phyloP scores from a whole-genome alignment of 2,888 invertebrate species.

The Acanthoscelides obtectus region DNA sequence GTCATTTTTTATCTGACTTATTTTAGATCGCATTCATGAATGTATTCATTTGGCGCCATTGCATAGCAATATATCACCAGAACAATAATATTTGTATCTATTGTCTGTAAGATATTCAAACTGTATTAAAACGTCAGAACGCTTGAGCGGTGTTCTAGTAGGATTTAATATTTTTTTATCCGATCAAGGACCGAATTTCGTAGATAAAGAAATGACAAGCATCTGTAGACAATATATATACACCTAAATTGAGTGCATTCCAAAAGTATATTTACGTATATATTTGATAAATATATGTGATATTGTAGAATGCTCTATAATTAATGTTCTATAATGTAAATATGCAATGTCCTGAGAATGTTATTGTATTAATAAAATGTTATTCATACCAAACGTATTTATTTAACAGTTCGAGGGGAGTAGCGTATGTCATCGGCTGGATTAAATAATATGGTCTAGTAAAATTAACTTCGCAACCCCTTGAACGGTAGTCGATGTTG shows the following conservation, averaged over 20 bases:
- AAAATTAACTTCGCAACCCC: no score
- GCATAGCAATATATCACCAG: slow-evolving; percentile 34
- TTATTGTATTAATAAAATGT: slow-evolving; percentile 24
- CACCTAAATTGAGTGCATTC: slow-evolving; percentile 40
- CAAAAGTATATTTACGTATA: slow-evolving; percentile 40
- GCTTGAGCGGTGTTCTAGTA: slow-evolving; percentile 25
- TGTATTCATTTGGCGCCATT: slow-evolving; percentile 20
- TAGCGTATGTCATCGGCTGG: no score
- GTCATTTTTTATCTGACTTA: not conserved
- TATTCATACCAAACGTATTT: not conserved
- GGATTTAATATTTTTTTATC: slow-evolving; percentile 1
- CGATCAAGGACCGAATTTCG: slow-evolving; percentile 24
- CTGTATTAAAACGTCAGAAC: slow-evolving; percentile 18
- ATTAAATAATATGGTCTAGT: no score
- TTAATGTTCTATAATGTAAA: slow-evolving; percentile 30
- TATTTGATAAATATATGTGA: slow-evolving; percentile 46
- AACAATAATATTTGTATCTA: slow-evolving; percentile 27
- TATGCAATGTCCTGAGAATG: slow-evolving; percentile 31
- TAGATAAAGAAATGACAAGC: slow-evolving; percentile 32
- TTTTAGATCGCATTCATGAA: slow-evolving; percentile 8
- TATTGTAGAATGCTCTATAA: slow-evolving; percentile 35
- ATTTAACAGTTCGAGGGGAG: no score
- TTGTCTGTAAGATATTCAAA: slow-evolving; percentile 25
- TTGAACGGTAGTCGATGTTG: no score
- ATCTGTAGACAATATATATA: slow-evolving; percentile 43